phyloP scores from a whole-genome alignment of 2,797 vertebrate genomes.

The Chelmon rostratus region DNA sequence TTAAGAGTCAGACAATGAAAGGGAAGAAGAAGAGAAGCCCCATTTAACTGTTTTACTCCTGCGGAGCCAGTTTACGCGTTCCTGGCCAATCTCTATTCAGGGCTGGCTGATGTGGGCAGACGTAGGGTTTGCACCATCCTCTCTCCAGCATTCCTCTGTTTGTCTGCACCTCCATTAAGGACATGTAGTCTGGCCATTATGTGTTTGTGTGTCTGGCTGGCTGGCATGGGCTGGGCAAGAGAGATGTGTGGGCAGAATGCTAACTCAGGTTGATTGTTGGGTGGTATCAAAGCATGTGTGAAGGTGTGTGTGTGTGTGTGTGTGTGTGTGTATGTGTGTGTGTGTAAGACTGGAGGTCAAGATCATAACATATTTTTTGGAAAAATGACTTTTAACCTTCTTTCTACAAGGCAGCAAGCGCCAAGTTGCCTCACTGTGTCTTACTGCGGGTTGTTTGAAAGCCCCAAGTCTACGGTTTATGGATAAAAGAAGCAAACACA shows the following conservation, averaged over 20 bases:
- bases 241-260: slow-evolving; percentile 74
- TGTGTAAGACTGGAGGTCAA: slow-evolving; percentile 36
- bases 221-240: slow-evolving; percentile 55
- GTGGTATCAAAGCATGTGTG: slow-evolving; percentile 42
- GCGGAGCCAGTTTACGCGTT: slow-evolving; percentile 76
- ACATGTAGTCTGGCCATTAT: slow-evolving; percentile 73
- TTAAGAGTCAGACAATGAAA: slow-evolving; percentile 65
- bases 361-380: not conserved
- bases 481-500: slow-evolving; percentile 54
- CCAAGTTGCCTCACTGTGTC: not conserved
- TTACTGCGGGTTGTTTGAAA: slow-evolving; percentile 23
- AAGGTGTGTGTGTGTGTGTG: slow-evolving; percentile 20
- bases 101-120: slow-evolving; percentile 76
- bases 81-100: slow-evolving; percentile 80
- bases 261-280: slow-evolving; percentile 70
- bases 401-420: not conserved
- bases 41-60: slow-evolving; percentile 74
- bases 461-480: slow-evolving; percentile 28
- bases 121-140: slow-evolving; percentile 63
- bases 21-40: slow-evolving; percentile 67
- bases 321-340: too few relatives aligned
- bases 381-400: not conserved
- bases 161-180: slow-evolving; percentile 74
- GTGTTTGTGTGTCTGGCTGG: slow-evolving; percentile 66
- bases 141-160: slow-evolving; percentile 76